phyloP scores from a whole-genome alignment of 2,888 invertebrate species.

The Latheticus oryzae region DNA sequence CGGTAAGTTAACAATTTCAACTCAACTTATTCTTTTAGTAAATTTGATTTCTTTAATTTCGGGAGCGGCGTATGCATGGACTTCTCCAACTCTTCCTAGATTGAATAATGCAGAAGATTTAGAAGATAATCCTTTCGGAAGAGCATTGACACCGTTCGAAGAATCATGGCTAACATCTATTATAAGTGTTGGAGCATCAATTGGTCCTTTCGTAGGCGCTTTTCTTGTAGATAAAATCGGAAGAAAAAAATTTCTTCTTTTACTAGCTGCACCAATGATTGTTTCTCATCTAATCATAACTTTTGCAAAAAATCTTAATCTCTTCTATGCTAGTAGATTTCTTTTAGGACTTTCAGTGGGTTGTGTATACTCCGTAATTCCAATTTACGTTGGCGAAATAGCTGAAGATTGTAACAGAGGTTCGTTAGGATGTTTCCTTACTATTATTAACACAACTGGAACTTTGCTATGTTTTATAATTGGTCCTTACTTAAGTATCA shows the following conservation, averaged over 20 bases:
- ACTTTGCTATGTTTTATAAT: slow-evolving; percentile 48
- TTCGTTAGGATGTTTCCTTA: slow-evolving; percentile 68
- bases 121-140: slow-evolving; percentile 16
- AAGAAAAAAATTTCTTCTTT: slow-evolving; percentile 74
- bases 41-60: slow-evolving; percentile 36
- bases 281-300: slow-evolving; percentile 60
- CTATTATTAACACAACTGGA: slow-evolving; percentile 47
- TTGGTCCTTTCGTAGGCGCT: slow-evolving; percentile 44
- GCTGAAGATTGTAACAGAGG: slow-evolving; percentile 83
- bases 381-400: slow-evolving; percentile 89
- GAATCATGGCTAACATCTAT: slow-evolving; percentile 46
- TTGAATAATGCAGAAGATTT: slow-evolving; percentile 13
- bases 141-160: slow-evolving; percentile 37
- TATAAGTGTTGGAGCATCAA: slow-evolving; percentile 41
- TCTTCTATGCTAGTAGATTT: slow-evolving; percentile 68
- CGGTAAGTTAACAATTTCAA: background rate
- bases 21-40: slow-evolving; percentile 26
- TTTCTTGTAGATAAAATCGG: slow-evolving; percentile 62
- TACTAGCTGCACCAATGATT: slow-evolving; percentile 73
- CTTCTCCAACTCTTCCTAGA: slow-evolving; percentile 39
- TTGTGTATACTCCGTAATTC: slow-evolving; percentile 76
- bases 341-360: slow-evolving; percentile 75
- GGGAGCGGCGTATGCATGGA: slow-evolving; percentile 40
- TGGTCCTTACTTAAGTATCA: slow-evolving; percentile 49
- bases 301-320: slow-evolving; percentile 40